Evolutionary conservation across 1,140 invertebrate species (phyloP).

Genomic region (Cherax quadricarinatus): DNA sequence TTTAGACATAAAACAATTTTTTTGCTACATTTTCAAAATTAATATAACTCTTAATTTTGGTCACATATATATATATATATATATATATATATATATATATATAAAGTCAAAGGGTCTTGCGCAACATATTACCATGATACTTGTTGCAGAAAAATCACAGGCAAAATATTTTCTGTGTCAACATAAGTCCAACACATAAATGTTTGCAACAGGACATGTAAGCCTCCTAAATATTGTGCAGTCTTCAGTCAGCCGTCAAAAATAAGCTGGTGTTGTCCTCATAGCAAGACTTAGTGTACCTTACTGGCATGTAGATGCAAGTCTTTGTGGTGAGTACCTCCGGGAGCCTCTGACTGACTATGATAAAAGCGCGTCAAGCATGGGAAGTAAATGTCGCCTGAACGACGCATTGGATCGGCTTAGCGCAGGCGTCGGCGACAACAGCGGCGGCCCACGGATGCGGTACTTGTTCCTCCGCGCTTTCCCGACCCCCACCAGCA

Average conservation of each 20-base stretch:
- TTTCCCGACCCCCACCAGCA: too few relatives aligned
- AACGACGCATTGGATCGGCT: background rate
- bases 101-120: background rate
- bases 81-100: background rate
- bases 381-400: background rate
- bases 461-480: too few relatives aligned
- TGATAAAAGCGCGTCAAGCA: background rate
- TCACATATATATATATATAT: background rate
- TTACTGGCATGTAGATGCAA: background rate
- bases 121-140: background rate
- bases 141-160: background rate
- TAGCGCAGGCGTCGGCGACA: background rate
- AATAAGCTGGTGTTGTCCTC: background rate
- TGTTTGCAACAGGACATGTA: background rate
- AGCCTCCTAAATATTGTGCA: background rate
- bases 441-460: background rate
- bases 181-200: background rate
- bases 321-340: background rate
- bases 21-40: too few relatives aligned
- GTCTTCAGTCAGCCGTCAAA: background rate
- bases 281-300: background rate
- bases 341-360: background rate
- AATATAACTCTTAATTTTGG: too few relatives aligned
- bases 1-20: too few relatives aligned
- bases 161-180: background rate